Base-by-base conservation (phyloP, 1,140 invertebrate species). In the Pollicipes pollicipes region DNA sequence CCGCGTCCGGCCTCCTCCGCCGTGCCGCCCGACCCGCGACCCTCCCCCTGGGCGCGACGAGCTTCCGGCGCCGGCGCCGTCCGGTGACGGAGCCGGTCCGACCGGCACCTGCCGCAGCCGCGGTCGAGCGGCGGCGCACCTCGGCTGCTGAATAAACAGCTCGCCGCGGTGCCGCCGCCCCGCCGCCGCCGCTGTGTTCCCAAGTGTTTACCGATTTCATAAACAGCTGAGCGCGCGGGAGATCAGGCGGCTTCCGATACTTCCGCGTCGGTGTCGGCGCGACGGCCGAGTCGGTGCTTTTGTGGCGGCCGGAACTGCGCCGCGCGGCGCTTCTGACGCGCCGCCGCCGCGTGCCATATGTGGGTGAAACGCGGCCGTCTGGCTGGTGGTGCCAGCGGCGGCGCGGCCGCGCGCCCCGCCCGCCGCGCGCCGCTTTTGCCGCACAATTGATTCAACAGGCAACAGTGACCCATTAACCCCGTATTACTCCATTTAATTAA, bases 401-500 rank as follows among this genome's bases (percentile, higher is more conserved):
- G 2, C 45, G n/a, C 45, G 45, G 45, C 17, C 45, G 6, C 21
- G 10, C 13, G 45, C 2, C 8, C 45, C 45, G 45, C 45, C 45
- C 17, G 2, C 45, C 24, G 13, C 45, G 45, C 45, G 45, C 45
- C 45, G 45, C 45, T 10, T 58, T 58, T 21, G 45, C 13, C 45
- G 24, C 45, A 58, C 45, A 58, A 58, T 58, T 58, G 45, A 58
- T 58, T 58, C 45, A 58, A 58, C 45, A 58, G 45, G 45, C 45
- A 58, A 58, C n/a, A 58, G 45, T 21, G 45, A 58, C 45, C 45
- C 45, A 58, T 58, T 58, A 58, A 58, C 45, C 45, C 45, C 45
- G 45, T 58, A 58, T 58, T 58, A 58, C 45, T 58, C 45, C 45
- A 58, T 58, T 58, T 58, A 58, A 58, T 58, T 58, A 58, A 58